These are phyloP conservation scores for Baryphthengus martii DNA, from an alignment of 2,113 vertebrate genomes.

Conservation along the genomic window DNA sequence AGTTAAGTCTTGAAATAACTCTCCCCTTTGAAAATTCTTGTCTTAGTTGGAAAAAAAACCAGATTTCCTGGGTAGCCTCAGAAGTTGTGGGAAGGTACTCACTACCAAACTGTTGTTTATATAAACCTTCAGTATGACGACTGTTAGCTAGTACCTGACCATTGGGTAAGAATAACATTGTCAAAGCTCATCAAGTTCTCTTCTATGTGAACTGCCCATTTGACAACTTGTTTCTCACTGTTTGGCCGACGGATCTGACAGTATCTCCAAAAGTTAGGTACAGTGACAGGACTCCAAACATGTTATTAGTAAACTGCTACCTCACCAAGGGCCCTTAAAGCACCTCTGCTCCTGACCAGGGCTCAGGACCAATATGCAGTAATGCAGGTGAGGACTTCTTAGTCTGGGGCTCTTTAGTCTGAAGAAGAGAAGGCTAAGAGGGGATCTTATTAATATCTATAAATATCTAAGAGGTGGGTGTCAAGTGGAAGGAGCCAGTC, in stretches of 20 bases:
- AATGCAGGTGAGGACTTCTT: not conserved
- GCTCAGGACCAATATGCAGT: not conserved
- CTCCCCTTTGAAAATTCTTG: not conserved
- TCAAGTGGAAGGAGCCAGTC: too few species aligned
- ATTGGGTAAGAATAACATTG: accelerated
- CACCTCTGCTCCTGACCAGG: not conserved
- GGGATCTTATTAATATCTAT: too few species aligned
- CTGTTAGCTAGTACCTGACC: not conserved
- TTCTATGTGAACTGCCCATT: not conserved
- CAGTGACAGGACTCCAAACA: not conserved
- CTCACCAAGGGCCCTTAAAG: not conserved
- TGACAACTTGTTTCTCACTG: not conserved
- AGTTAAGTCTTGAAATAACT: not conserved
- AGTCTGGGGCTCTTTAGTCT: too few species aligned
- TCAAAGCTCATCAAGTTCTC: not conserved
- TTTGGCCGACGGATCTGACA: not conserved
- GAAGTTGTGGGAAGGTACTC: not conserved
- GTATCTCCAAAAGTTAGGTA: not conserved
- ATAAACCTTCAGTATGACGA: not conserved
- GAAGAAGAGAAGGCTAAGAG: too few species aligned
- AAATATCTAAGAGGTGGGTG: too few species aligned
- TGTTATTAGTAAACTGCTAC: not conserved
- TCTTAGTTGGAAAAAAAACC: not conserved
- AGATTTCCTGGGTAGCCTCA: not conserved
- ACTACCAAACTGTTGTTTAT: not conserved